phyloP scores from a whole-genome alignment of 1,140 invertebrate genomes.

The Drosophila miranda region DNA sequence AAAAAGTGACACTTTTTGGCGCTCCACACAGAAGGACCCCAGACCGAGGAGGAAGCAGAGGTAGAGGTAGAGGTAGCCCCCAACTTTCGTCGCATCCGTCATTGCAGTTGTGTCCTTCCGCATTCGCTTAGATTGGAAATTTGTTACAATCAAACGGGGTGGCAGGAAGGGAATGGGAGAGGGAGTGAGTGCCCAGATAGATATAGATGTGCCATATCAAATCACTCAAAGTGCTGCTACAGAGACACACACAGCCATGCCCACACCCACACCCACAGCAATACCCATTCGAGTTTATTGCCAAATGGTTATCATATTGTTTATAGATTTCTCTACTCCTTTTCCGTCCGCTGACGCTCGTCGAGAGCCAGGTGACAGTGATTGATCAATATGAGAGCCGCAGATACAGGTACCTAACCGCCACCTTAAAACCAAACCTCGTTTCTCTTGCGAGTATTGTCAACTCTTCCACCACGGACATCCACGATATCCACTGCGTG shows the following conservation, averaged over 20 bases:
- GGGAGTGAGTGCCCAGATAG: neutral
- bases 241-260: conserved; percentile 42
- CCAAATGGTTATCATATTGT: conserved; percentile 80
- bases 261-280: neutral
- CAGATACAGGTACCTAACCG: conserved; percentile 51
- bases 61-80: conserved; percentile 1
- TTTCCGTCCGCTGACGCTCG: conserved; percentile 21
- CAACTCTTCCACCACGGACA: neutral
- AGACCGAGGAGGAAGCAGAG: neutral
- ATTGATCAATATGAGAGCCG: conserved; percentile 72
- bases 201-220: conserved; percentile 67
- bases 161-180: neutral
- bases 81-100: conserved; percentile 69
- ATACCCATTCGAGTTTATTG: conserved; percentile 71
- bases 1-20: conserved; percentile 77
- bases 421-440: conserved; percentile 54
- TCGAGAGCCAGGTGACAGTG: conserved; percentile 61
- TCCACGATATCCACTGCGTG: too few species aligned
- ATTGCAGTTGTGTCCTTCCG: conserved; percentile 49
- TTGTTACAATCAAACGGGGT: conserved; percentile 63
- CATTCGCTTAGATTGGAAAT: conserved; percentile 67
- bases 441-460: conserved; percentile 57
- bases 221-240: conserved; percentile 73
- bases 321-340: conserved; percentile 59
- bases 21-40: neutral